Evolutionary conservation across 2,888 invertebrate genomes (phyloP).

Genomic region (Lumbricus terrestris): DNA sequence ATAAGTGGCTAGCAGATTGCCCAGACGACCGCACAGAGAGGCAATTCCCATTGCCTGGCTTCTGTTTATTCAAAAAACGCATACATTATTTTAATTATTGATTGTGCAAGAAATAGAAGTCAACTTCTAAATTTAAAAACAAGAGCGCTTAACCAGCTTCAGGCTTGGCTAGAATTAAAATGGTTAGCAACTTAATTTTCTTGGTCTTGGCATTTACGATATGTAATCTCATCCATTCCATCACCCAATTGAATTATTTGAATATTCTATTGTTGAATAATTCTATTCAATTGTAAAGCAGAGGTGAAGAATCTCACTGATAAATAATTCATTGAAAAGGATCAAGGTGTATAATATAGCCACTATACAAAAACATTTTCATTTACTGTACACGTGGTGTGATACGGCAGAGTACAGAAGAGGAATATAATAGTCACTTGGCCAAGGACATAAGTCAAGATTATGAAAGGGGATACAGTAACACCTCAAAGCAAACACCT

Average conservation of each 20-base stretch:
- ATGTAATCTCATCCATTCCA: not conserved
- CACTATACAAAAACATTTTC: too few species aligned
- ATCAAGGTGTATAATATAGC: too few species aligned
- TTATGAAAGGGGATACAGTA: not conserved
- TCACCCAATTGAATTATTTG: too few species aligned
- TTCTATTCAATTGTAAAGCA: too few species aligned
- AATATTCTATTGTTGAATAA: too few species aligned
- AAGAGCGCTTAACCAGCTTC: too few species aligned
- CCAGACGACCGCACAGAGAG: slow-evolving; percentile 53
- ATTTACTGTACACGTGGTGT: too few species aligned
- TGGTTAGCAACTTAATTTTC: not conserved
- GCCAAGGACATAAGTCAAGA: too few species aligned
- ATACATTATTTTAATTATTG: not conserved
- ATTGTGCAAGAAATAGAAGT: not conserved
- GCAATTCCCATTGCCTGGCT: slow-evolving; percentile 53
- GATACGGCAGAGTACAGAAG: too few species aligned
- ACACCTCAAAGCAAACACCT: not conserved
- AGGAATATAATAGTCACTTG: too few species aligned
- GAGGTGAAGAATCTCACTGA: too few species aligned
- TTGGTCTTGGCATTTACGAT: not conserved
- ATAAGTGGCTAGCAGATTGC: slow-evolving; percentile 53
- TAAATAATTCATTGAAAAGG: too few species aligned
- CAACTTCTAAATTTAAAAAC: not conserved
- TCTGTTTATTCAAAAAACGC: slow-evolving; percentile 38
- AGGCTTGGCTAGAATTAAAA: not conserved